These are phyloP conservation scores for Ursus arctos DNA, from an alignment of 2,113 vertebrate species.

Conservation along the genomic window DNA sequence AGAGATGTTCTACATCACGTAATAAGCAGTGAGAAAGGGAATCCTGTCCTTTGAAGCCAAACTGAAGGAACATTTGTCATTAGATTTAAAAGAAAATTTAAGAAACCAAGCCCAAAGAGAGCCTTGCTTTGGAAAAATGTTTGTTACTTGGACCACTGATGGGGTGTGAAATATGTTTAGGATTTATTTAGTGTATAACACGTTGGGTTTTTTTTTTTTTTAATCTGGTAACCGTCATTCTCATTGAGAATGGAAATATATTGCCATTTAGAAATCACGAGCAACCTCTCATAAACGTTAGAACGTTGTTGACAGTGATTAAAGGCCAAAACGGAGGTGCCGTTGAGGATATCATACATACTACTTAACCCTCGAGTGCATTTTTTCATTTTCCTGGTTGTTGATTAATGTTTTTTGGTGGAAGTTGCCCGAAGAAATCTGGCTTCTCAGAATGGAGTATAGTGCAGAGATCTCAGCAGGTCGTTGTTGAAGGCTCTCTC, in stretches of 20 bases:
- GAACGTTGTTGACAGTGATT: not conserved
- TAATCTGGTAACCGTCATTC: not conserved
- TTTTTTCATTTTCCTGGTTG: not conserved
- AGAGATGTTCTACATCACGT: not conserved
- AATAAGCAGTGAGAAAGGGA: not conserved
- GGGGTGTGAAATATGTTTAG: not conserved
- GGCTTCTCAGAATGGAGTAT: not conserved
- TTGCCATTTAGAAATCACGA: not conserved
- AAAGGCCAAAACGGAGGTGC: not conserved
- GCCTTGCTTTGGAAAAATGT: not conserved
- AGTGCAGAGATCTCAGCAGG: fast-evolving
- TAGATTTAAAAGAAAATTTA: constrained; percentile 42
- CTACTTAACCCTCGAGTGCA: too few species aligned
- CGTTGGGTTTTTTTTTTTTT: not conserved
- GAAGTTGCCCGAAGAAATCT: not conserved
- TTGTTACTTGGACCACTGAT: not conserved
- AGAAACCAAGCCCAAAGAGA: not conserved
- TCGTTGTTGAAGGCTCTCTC: not conserved
- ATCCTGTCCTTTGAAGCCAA: constrained; percentile 15
- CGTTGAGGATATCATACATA: not conserved
- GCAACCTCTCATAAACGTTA: not conserved
- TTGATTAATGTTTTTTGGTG: not conserved
- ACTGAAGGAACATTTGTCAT: constrained; percentile 27
- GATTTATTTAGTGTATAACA: not conserved
- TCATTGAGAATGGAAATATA: not conserved